These are phyloP conservation scores for Orestias chungarensis DNA, from an alignment of 2,797 vertebrate species.

Conservation along the genomic window DNA sequence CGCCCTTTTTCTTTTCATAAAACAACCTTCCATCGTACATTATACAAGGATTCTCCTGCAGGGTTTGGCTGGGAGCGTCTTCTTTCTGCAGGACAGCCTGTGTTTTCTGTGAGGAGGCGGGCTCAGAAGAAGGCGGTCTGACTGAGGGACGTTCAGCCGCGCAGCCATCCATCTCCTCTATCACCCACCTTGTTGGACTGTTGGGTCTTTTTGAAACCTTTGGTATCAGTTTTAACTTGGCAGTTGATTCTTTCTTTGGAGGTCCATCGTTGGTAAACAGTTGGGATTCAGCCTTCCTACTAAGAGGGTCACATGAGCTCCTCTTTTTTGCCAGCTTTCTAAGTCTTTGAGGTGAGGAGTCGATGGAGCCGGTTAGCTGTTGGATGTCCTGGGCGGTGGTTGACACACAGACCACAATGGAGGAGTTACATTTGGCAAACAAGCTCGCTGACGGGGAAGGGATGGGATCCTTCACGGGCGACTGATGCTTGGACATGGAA, in stretches of 20 bases:
- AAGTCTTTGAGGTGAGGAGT: neutral
- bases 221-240: slow-evolving; percentile 46
- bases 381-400: slow-evolving; percentile 56
- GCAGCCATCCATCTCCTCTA: slow-evolving; percentile 59
- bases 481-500: slow-evolving; percentile 57
- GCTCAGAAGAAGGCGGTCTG: slow-evolving; percentile 27
- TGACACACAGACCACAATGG: slow-evolving; percentile 60
- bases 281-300: neutral
- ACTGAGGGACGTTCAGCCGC: slow-evolving; percentile 9
- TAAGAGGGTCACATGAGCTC: neutral
- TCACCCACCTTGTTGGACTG: slow-evolving; percentile 74
- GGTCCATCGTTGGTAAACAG: neutral
- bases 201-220: slow-evolving; percentile 51
- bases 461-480: slow-evolving; percentile 58
- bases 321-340: neutral
- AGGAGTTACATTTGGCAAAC: slow-evolving; percentile 16
- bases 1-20: slow-evolving; percentile 62
- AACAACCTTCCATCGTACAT: slow-evolving; percentile 76
- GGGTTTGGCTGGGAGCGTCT: neutral
- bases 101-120: slow-evolving; percentile 44
- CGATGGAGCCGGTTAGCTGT: neutral
- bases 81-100: slow-evolving; percentile 49
- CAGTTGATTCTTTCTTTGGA: slow-evolving; percentile 1
- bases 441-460: slow-evolving; percentile 32
- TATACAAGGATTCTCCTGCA: slow-evolving; percentile 58